Evolutionary conservation across 2,888 invertebrate species (phyloP).

Genomic region (Chironomus tentans): DNA sequence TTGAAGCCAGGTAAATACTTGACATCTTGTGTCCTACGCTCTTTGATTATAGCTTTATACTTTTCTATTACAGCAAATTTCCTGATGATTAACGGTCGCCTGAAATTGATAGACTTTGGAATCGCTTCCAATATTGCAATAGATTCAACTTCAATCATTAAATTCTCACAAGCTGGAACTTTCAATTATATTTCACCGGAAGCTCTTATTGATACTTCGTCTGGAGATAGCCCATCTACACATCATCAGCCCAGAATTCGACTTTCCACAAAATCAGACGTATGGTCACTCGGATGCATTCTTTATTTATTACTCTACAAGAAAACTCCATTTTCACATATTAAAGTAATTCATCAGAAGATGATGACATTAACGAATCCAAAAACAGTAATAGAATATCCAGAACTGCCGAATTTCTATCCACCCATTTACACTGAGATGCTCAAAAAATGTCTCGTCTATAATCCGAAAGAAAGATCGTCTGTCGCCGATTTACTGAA

Average conservation of each 20-base stretch:
- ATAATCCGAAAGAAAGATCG: constrained; percentile 39
- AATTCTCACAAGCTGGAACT: constrained; percentile 75
- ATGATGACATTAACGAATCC: constrained; percentile 69
- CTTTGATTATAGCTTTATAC: too few relatives aligned
- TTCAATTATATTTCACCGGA: constrained; percentile 96
- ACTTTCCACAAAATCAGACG: constrained; percentile 19
- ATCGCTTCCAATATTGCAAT: constrained; percentile 80
- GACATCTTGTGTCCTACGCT: too few relatives aligned
- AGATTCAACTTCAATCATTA: constrained; percentile 83
- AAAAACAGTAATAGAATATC: constrained; percentile 63
- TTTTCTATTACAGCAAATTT: constrained; percentile 61
- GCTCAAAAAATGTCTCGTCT: constrained; percentile 38
- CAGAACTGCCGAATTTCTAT: constrained; percentile 47
- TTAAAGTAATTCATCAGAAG: constrained; percentile 61
- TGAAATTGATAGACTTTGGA: constrained; percentile 96
- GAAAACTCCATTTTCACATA: constrained; percentile 81
- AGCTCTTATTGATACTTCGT: constrained; percentile 61
- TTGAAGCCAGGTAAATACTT: constrained; percentile 59
- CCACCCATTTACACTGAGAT: constrained; percentile 40
- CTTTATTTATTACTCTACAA: constrained; percentile 87
- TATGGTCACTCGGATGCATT: constrained; percentile 97
- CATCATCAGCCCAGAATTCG: constrained; percentile 42
- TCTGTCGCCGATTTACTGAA: constrained; percentile 39
- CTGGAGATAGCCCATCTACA: constrained; percentile 40
- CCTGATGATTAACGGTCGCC: constrained; percentile 68